A percentile compares a stretch with the other conserved stretches of the same genome.
Evolutionary conservation across 2,113 vertebrate genomes (phyloP).

Genomic region (Corynorhinus townsendii): DNA sequence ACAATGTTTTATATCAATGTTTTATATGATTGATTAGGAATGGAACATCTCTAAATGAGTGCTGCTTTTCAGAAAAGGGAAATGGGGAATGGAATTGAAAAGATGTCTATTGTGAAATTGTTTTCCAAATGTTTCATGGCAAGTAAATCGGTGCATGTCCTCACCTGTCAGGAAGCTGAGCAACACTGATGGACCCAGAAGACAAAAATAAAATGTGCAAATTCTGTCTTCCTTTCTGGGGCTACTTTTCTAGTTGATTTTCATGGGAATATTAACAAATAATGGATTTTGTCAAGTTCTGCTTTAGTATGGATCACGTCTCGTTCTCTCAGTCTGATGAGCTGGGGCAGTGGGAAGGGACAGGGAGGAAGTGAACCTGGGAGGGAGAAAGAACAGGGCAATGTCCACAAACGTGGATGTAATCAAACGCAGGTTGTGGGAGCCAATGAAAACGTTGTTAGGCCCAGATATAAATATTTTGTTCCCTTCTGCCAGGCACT

Average conservation of each 20-base stretch:
- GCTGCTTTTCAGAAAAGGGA: neutral
- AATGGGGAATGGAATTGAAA: neutral
- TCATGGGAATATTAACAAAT: neutral
- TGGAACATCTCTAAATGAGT: neutral
- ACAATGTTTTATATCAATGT: neutral
- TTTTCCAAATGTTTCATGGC: neutral
- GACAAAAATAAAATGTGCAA: neutral
- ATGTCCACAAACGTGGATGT: neutral
- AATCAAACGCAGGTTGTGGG: neutral
- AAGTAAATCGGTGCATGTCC: neutral
- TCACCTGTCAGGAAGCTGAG: neutral
- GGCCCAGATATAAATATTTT: slow-evolving; percentile 66
- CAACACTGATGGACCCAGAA: neutral
- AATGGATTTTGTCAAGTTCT: neutral
- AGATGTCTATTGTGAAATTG: neutral
- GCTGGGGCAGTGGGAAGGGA: rapidly evolving
- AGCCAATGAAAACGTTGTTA: slow-evolving; percentile 58
- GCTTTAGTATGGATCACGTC: rapidly evolving
- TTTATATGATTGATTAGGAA: neutral
- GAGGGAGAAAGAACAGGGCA: neutral
- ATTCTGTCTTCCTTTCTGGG: neutral
- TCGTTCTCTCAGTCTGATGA: neutral
- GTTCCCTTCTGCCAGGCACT: slow-evolving; percentile 70
- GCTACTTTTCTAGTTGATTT: neutral
- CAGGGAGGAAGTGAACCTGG: neutral